Conservation (phyloP, 2,888 invertebrate genomes). For the Hyposoter didymator region DNA sequence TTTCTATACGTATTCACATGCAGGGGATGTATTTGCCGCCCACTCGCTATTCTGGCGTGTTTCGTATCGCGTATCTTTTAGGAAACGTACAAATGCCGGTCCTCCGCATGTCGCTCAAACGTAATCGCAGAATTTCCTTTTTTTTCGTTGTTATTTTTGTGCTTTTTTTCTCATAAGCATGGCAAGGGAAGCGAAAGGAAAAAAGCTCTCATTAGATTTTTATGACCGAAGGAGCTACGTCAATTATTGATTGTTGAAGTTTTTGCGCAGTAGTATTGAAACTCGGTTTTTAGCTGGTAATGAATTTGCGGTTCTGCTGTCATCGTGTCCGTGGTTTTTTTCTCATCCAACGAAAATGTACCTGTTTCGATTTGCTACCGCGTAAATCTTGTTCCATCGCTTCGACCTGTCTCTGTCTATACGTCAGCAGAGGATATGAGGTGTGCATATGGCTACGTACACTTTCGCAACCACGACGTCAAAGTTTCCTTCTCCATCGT, state of each 20-base stretch:
- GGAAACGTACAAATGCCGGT: constrained; percentile 67
- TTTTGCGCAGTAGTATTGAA: background rate
- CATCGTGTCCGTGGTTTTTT: background rate
- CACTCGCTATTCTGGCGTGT: constrained; percentile 59
- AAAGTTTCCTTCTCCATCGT: constrained; percentile 8
- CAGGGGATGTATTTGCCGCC: constrained; percentile 9
- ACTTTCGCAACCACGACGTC: background rate
- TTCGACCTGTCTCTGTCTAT: background rate
- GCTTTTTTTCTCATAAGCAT: constrained; percentile 34
- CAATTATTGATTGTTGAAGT: background rate
- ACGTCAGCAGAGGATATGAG: constrained; percentile 69
- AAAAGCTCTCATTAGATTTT: constrained; percentile 54
- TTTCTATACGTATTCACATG: background rate
- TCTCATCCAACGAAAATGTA: background rate
- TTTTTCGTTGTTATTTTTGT: constrained; percentile 42
- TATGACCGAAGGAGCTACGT: background rate
- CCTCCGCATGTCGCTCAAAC: constrained; percentile 65
- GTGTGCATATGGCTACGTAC: constrained; percentile 69
- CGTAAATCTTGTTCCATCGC: background rate
- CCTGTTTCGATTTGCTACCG: background rate
- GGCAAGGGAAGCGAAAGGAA: constrained; percentile 38
- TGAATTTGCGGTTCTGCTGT: background rate
- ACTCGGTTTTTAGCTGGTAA: background rate
- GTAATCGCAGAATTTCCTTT: constrained; percentile 63
- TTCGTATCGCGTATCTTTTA: constrained; percentile 67